Evolutionary conservation across 2,888 invertebrate genomes (phyloP).

Genomic region (Apeira syringaria): DNA sequence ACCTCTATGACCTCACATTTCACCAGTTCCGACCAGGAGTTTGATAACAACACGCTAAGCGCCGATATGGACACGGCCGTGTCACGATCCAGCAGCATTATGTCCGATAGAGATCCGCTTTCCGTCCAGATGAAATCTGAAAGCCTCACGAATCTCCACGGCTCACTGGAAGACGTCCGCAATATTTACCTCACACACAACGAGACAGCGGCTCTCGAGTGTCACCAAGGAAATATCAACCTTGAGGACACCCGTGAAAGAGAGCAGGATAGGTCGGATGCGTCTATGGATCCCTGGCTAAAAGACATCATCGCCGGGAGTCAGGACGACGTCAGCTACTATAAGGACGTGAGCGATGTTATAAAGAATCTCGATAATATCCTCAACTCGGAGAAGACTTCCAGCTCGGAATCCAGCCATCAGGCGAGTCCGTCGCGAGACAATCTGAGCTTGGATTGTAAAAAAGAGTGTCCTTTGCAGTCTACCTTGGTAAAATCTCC

Average conservation of each 20-base stretch:
- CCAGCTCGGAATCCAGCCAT: slow-evolving; percentile 83
- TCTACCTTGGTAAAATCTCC: slow-evolving; percentile 75
- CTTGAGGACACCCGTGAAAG: slow-evolving; percentile 57
- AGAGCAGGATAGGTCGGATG: slow-evolving; percentile 66
- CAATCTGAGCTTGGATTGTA: slow-evolving; percentile 72
- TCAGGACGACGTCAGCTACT: slow-evolving; percentile 84
- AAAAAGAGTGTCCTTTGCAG: slow-evolving; percentile 69
- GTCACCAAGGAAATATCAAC: slow-evolving; percentile 66
- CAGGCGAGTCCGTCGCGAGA: slow-evolving; percentile 81
- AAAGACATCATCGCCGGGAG: slow-evolving; percentile 83
- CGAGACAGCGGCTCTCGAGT: slow-evolving; percentile 65
- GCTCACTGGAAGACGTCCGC: slow-evolving; percentile 85
- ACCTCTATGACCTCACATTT: slow-evolving; percentile 53
- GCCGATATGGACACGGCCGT: slow-evolving; percentile 66
- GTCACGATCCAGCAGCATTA: slow-evolving; percentile 69
- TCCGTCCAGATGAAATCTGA: slow-evolving; percentile 74
- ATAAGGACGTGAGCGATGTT: slow-evolving; percentile 84
- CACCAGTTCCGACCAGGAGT: slow-evolving; percentile 59
- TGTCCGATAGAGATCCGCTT: slow-evolving; percentile 70
- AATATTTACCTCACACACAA: slow-evolving; percentile 76
- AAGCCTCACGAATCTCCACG: slow-evolving; percentile 86
- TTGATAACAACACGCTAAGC: slow-evolving; percentile 58
- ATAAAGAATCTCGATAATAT: slow-evolving; percentile 86
- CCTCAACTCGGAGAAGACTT: slow-evolving; percentile 84
- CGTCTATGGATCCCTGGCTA: slow-evolving; percentile 84